phyloP scores from a whole-genome alignment of 2,113 vertebrate genomes.

The Trochalopteron elliotii region DNA sequence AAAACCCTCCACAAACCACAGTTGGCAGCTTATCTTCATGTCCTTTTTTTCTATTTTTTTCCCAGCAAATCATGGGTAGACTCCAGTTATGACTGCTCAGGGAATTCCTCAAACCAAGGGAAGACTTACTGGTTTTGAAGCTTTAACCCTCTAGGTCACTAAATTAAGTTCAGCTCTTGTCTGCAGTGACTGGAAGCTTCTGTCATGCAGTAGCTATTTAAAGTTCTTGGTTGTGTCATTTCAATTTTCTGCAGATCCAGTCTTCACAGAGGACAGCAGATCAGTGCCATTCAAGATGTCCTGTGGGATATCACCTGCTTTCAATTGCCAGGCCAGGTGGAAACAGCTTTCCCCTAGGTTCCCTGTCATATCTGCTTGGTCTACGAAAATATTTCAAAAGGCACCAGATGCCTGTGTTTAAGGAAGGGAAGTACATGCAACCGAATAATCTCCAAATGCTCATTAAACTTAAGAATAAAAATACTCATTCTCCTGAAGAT shows the following conservation, averaged over 20 bases:
- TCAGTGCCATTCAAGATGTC: not conserved
- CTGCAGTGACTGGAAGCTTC: slow-evolving; percentile 25
- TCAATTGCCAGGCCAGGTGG: not conserved
- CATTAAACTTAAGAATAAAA: not conserved
- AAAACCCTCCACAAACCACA: not conserved
- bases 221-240: not conserved
- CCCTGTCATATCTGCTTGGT: not conserved
- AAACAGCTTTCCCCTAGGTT: not conserved
- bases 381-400: not conserved
- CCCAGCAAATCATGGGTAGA: not conserved
- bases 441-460: not conserved
- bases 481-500: not conserved
- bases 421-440: not conserved
- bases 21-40: not conserved
- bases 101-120: not conserved
- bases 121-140: not conserved
- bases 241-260: not conserved
- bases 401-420: not conserved
- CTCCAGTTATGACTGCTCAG: not conserved
- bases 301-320: not conserved
- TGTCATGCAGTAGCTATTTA: not conserved
- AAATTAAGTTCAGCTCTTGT: not conserved
- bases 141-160: not conserved
- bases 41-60: not conserved
- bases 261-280: not conserved